phyloP scores from a whole-genome alignment of 2,113 vertebrate species.

The Alligator mississippiensis region DNA sequence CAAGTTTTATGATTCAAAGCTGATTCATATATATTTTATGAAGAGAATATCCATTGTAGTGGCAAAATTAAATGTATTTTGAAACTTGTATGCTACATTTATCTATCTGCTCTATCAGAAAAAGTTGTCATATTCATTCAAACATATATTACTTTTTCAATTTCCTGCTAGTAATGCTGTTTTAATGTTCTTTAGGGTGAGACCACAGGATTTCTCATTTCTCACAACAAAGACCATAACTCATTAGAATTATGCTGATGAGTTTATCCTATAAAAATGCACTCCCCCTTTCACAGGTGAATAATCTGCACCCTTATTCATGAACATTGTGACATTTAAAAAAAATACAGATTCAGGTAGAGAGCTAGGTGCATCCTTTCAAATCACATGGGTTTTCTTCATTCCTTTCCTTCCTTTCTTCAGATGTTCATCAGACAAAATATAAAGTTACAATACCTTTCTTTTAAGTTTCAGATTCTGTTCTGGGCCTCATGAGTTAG shows the following conservation, averaged over 20 bases:
- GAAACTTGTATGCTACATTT: conserved; percentile 77
- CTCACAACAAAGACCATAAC: conserved; percentile 78
- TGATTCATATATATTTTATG: conserved; percentile 76
- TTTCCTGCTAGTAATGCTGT: conserved; percentile 81
- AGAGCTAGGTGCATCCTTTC: neutral
- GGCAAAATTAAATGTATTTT: conserved; percentile 82
- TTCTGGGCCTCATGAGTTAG: conserved; percentile 39
- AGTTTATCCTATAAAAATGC: conserved; percentile 79
- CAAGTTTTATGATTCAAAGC: conserved; percentile 57
- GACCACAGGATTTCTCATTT: conserved; percentile 76
- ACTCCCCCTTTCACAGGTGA: conserved; percentile 76
- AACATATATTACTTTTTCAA: conserved; percentile 84
- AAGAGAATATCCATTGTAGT: conserved; percentile 77
- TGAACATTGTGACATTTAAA: conserved; percentile 47
- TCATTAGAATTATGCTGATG: conserved; percentile 90
- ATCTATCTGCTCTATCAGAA: conserved; percentile 82
- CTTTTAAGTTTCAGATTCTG: conserved; percentile 34
- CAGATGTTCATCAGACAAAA: conserved; percentile 31
- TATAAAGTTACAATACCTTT: conserved; percentile 11
- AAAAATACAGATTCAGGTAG: neutral
- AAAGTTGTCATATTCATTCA: conserved; percentile 79
- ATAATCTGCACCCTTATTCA: conserved; percentile 78
- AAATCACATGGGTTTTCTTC: neutral
- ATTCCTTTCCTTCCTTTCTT: conserved; percentile 9
- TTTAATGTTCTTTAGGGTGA: conserved; percentile 79